A percentile compares a stretch with the other conserved stretches of the same genome.
These are phyloP conservation scores for Coilia nasus DNA, from an alignment of 2,797 vertebrate genomes.

Conservation along the genomic window DNA sequence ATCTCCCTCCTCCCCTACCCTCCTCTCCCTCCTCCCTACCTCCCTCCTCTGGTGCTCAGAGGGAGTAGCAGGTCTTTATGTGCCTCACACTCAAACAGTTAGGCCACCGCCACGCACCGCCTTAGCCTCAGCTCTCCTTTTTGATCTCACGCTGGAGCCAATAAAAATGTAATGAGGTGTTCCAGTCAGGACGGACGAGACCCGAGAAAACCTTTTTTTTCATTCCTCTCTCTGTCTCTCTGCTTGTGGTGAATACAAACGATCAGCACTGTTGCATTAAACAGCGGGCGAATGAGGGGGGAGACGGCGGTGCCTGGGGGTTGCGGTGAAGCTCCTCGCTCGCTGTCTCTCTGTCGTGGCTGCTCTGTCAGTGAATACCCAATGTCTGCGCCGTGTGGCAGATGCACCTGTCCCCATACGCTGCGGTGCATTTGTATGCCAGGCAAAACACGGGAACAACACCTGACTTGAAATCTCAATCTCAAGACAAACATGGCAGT, in stretches of 20 bases:
- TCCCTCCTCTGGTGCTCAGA: constrained; percentile 13
- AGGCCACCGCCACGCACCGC: neutral
- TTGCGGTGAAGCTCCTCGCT: neutral
- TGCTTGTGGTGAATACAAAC: constrained; percentile 47
- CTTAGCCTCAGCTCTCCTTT: neutral
- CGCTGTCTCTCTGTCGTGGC: neutral
- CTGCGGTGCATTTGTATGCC: neutral
- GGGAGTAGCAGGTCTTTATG: neutral
- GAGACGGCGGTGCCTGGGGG: neutral
- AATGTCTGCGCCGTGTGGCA: neutral
- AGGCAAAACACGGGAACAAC: neutral
- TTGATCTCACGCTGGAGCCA: constrained; percentile 1
- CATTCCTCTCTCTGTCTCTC: constrained; percentile 25
- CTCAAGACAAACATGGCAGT: neutral
- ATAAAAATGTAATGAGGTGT: constrained; percentile 49
- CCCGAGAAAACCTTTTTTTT: constrained; percentile 30
- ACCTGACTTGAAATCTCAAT: neutral
- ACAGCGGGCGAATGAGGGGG: constrained; percentile 1
- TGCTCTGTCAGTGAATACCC: neutral
- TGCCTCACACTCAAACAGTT: neutral
- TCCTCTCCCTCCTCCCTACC: neutral
- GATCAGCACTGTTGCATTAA: constrained; percentile 40
- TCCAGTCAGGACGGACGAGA: constrained; percentile 37
- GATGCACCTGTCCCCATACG: neutral
- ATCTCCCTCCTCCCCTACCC: neutral